Evolutionary conservation across 2,888 invertebrate species (phyloP), one percentile per base, ranked within the genome.

Genomic region (Tipula lateralis): DNA sequence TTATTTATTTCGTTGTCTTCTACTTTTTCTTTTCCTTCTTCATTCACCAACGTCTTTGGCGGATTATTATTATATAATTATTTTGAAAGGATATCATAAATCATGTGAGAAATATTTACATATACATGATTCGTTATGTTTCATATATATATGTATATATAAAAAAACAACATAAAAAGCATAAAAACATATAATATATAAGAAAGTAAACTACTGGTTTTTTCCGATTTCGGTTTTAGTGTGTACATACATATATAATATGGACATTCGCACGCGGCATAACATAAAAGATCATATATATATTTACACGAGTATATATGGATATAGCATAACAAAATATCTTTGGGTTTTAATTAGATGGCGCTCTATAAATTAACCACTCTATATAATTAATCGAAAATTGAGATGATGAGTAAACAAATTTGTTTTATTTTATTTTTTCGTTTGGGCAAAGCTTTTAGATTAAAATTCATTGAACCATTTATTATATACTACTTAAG

Each of bases 11-110:
- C 66, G 9, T 66, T 9, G 66, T 66, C 16, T 50, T 50, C 5
- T 50, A 50, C 44, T 50, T 36, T n/a, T n/a, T 44, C 44, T 44
- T 44, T 12, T 44, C 16, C 16, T 44, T 16, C 44, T 7, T 3
- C 66, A 24, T 24, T 19, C 24, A 66, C 66, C 66, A 66, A 24
- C 66, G 66, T 66, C 66, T 66, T 66, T 66, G 66, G 66, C 66
- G 66, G 66, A 66, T 66, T 66, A 66, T 66, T 66, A 66, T 66
- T 66, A 66, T 66, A 66, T 66, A 66, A 66, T 66, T 66, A 66
- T 66, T 66, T 66, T 66, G 66, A 66, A 66, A 66, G 66, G 66
- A 66, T 66, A 66, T 66, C 66, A 66, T 66, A 66, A 66, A 66
- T 66, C 66, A 66, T 66, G 66, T 66, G 66, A 24, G 66, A 66